Evolutionary conservation across 2,888 invertebrate species (phyloP).

Genomic region (Hypselothyrea guttata): DNA sequence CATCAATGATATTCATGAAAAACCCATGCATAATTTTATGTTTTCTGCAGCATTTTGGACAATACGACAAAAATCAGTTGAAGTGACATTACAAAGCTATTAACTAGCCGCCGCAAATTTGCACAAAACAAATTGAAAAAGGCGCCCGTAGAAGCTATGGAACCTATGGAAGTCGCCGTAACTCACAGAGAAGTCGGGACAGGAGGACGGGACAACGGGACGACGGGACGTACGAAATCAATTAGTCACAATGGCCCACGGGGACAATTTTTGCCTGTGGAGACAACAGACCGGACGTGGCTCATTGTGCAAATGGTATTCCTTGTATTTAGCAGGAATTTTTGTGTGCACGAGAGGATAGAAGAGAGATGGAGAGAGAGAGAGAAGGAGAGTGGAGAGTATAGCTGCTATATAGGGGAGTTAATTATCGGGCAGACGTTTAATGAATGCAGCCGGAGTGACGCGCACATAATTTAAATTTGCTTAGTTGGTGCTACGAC

Average conservation of each 20-base stretch:
- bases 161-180: constrained; percentile 8
- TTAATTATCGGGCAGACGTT: constrained; percentile 71
- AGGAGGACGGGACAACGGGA: constrained; percentile 21
- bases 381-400: constrained; percentile 1
- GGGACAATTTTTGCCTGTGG: constrained; percentile 41
- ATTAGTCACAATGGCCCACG: constrained; percentile 68
- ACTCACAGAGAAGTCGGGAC: neutral
- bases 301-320: constrained; percentile 32
- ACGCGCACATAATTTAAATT: constrained; percentile 68
- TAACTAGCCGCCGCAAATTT: constrained; percentile 67
- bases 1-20: constrained; percentile 3
- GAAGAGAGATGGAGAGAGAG: too few relatives aligned
- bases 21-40: constrained; percentile 22
- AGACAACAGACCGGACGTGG: constrained; percentile 22
- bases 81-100: constrained; percentile 52
- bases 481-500: constrained; percentile 56
- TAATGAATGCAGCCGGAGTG: constrained; percentile 73
- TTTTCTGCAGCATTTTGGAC: neutral
- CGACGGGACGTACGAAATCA: constrained; percentile 58
- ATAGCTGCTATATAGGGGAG: constrained; percentile 60
- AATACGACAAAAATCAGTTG: constrained; percentile 16
- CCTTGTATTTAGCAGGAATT: constrained; percentile 11
- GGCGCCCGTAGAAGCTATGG: neutral
- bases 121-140: constrained; percentile 18
- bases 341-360: too few relatives aligned